Percentiles rank a stretch among this genome's conserved stretches.
phyloP scores from a whole-genome alignment of 64 coral and sea anemone genomes.

The Orbicella faveolata region DNA sequence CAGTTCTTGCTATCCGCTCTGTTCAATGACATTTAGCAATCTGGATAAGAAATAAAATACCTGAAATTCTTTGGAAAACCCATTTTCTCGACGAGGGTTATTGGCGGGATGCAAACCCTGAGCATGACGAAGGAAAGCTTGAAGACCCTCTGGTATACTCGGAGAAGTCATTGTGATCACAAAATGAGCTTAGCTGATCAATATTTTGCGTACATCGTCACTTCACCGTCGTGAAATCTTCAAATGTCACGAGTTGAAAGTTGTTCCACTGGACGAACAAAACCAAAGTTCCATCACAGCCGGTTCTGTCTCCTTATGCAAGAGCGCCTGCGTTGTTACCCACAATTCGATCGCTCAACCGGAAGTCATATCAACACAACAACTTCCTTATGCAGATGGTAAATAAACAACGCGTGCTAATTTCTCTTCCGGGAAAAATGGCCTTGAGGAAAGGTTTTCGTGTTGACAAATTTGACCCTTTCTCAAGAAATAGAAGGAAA shows the following conservation, averaged over 20 bases:
- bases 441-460: too few species aligned
- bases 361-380: neutral
- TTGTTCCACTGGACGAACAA: neutral
- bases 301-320: neutral
- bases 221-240: neutral
- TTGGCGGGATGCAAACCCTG: slow-evolving; percentile 31
- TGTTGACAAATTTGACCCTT: too few species aligned
- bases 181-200: neutral
- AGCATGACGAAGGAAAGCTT: slow-evolving; percentile 37
- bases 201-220: neutral
- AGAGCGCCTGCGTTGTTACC: slow-evolving; percentile 24
- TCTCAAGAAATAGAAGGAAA: too few species aligned
- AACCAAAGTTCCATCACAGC: neutral
- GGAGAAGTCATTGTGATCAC: neutral
- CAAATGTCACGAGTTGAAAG: neutral
- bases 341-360: slow-evolving; percentile 1
- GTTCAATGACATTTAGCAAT: neutral
- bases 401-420: too few species aligned
- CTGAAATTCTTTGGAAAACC: slow-evolving; percentile 67
- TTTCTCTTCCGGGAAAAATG: too few species aligned
- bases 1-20: neutral
- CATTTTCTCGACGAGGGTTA: slow-evolving; percentile 55
- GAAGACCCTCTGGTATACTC: slow-evolving; percentile 24
- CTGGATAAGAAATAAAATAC: neutral
- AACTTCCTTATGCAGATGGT: neutral